Evolutionary conservation across 2,797 vertebrate species (phyloP), one percentile per base, ranked within the genome.

Genomic region (Aphelocoma californica): DNA sequence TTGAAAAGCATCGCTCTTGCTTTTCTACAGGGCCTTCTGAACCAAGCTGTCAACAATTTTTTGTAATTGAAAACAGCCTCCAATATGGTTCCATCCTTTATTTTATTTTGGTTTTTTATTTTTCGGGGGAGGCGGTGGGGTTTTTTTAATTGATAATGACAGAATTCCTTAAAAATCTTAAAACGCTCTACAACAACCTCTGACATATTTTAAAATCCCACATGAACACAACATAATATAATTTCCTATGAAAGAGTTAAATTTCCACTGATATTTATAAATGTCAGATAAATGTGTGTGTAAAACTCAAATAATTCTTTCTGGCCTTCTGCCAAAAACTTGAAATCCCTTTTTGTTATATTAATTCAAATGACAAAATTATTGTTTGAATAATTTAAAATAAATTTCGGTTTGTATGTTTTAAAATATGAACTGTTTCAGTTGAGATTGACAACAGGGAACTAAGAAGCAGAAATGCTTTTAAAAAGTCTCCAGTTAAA

Each of bases 91-190:
- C 17, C 4, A 31, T 47, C 1, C 2, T 36, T 51, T 67, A 32
- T 74, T 81, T 66, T 81, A 45, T 66, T 85, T 66, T 14, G 4
- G 7, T 5, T 18, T 51, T 25, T 23, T 7, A 20, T 38, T 69
- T 20, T 70, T 32, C 15, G 1, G 3, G 4, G 2, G 40, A 12
- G 16, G 5, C 6, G 4, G 4, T 2, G 1, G 13, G 18, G 8
- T 6, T 24, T 17, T n/a, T 64, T 67, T 53, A 71, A 64, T 61
- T 78, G 7, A 62, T 9, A 65, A 56, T 53, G n/a, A 42, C 12
- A 64, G 47, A 83, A 83, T 57, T 62, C 12, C 6, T 81, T 36
- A 81, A 84, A 82, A 60, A 6, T 29, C 18, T 14, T 90, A 36
- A 74, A 78, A 57, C 53, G 2, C 14, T 50, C 34, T 92, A 29